phyloP scores from a whole-genome alignment of 2,888 invertebrate species.

The Mechanitis messenoides region DNA sequence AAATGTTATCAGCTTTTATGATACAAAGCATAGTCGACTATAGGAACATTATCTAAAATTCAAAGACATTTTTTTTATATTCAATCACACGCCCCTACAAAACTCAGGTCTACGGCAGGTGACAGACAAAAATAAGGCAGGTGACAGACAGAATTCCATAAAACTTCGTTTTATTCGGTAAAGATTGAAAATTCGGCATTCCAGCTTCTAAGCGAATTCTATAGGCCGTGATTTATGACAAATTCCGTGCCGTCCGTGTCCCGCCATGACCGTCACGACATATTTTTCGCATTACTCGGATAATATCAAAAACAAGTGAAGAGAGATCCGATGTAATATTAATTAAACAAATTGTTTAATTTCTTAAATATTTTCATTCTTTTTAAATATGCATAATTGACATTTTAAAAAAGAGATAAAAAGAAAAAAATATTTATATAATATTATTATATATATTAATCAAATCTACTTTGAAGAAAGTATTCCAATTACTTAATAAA shows the following conservation, averaged over 20 bases:
- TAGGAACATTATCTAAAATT: too few species aligned
- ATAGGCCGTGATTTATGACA: constrained; percentile 48
- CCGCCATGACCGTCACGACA: constrained; percentile 38
- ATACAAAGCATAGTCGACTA: not conserved
- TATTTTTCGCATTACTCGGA: constrained; percentile 53
- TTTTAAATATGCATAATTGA: too few species aligned
- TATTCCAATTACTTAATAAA: not conserved
- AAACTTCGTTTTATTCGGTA: constrained; percentile 3
- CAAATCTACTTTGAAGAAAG: not conserved
- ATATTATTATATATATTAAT: not conserved
- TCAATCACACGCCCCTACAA: too few species aligned
- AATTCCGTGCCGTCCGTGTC: constrained; percentile 33
- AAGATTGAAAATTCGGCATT: constrained; percentile 26
- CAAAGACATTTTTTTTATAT: too few species aligned
- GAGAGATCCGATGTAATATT: too few species aligned
- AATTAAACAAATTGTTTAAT: too few species aligned
- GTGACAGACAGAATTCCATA: not conserved
- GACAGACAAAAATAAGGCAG: not conserved
- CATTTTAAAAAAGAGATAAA: too few species aligned
- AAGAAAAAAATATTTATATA: too few species aligned
- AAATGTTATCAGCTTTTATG: not conserved
- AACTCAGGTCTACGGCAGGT: too few species aligned
- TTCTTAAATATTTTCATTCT: too few species aligned
- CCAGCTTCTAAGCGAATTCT: constrained; percentile 31
- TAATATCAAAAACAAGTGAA: not conserved